A percentile compares a stretch with the other conserved stretches of the same genome.
phyloP scores from a whole-genome alignment of 2,888 invertebrate genomes.

The Artemia sp. region DNA sequence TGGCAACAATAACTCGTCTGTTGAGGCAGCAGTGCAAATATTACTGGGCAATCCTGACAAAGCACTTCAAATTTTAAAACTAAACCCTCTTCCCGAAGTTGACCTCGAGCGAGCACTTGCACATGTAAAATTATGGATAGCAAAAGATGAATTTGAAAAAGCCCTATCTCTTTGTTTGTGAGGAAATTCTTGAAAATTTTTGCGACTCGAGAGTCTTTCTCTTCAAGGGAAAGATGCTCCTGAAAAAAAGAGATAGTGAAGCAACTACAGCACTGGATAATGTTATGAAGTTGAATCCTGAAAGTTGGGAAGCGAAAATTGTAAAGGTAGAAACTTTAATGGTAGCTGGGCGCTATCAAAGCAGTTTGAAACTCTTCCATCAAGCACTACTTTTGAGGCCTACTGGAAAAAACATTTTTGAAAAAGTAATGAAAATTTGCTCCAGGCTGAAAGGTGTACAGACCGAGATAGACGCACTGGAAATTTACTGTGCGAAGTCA shows the following conservation, averaged over 20 bases:
- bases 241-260: background rate
- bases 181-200: background rate
- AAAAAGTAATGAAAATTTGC: background rate
- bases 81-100: background rate
- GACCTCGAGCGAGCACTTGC: background rate
- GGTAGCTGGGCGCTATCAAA: background rate
- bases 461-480: background rate
- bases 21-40: background rate
- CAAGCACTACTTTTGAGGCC: background rate
- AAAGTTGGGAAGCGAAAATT: background rate
- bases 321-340: background rate
- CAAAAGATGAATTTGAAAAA: background rate
- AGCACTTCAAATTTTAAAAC: slow-evolving; percentile 7
- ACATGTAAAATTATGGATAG: background rate
- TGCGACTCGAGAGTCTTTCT: background rate
- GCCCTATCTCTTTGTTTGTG: background rate
- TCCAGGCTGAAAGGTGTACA: background rate
- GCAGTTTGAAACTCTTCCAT: background rate
- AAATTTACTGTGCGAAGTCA: background rate
- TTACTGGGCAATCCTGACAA: background rate
- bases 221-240: background rate
- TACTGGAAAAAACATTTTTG: background rate
- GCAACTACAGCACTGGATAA: too few species aligned
- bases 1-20: background rate
- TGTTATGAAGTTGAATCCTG: slow-evolving; percentile 4